Conservation (phyloP, 2,888 invertebrate species). For the Drosophila aldrichi region DNA sequence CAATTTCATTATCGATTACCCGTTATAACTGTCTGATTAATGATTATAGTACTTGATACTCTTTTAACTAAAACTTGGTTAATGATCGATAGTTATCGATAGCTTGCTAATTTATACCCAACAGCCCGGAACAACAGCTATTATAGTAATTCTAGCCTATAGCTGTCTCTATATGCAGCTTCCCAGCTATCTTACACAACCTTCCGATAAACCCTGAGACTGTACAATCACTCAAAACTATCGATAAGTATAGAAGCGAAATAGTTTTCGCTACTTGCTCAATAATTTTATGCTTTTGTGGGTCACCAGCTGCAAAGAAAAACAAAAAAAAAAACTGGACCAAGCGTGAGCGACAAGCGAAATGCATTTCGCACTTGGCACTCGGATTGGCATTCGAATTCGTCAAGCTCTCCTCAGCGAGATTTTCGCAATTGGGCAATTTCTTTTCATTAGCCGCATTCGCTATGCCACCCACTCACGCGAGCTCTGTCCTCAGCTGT, state of each 20-base stretch:
- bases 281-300: constrained; percentile 19
- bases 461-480: constrained; percentile 33
- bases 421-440: constrained; percentile 37
- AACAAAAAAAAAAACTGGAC: background rate
- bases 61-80: too few species aligned
- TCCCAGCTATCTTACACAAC: background rate
- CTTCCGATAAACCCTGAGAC: background rate
- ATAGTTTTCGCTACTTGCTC: constrained; percentile 2
- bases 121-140: too few species aligned
- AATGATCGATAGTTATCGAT: background rate
- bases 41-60: too few species aligned
- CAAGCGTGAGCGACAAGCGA: constrained; percentile 14
- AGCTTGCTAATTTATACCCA: too few species aligned
- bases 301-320: constrained; percentile 7
- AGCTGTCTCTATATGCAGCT: background rate
- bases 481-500: background rate
- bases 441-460: constrained; percentile 51
- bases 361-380: constrained; percentile 17
- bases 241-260: constrained; percentile 7
- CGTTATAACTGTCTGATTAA: too few species aligned
- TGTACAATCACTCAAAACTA: background rate
- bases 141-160: too few species aligned
- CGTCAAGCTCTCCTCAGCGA: constrained; percentile 8
- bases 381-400: constrained; percentile 14
- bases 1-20: too few species aligned